These are phyloP conservation scores for Plebejus argus DNA, from an alignment of 2,888 invertebrate genomes.

Conservation along the genomic window DNA sequence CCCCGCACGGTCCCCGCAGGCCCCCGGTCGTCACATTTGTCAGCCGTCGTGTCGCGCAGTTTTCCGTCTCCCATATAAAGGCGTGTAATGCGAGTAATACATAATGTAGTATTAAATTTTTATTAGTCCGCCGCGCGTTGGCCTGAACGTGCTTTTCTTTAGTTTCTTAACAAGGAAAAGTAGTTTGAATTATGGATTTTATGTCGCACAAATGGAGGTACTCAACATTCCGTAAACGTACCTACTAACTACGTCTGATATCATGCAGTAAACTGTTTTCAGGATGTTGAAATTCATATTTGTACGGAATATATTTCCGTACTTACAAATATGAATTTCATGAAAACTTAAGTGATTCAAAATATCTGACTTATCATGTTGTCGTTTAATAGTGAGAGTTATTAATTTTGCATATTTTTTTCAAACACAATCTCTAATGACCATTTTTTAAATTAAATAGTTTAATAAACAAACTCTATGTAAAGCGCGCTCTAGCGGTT, in stretches of 20 bases:
- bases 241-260: no score
- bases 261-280: no score
- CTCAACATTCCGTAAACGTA: neutral
- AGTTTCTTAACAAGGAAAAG: neutral
- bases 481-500: neutral
- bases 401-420: no score
- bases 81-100: slow-evolving; percentile 1
- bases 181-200: slow-evolving; percentile 3
- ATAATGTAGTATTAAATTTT: neutral
- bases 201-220: neutral
- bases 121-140: neutral
- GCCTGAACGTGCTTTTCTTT: neutral
- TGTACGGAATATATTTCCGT: no score
- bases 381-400: no score
- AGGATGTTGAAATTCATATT: neutral
- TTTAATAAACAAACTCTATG: neutral
- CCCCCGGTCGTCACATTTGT: slow-evolving; percentile 12
- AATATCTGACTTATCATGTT: no score
- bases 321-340: no score
- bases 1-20: neutral
- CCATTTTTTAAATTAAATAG: neutral
- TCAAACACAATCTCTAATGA: no score
- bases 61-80: neutral
- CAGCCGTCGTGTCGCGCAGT: slow-evolving; percentile 10
- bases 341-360: no score